Evolutionary conservation across 2,113 vertebrate genomes (phyloP).

Genomic region (Ailurus styani): DNA sequence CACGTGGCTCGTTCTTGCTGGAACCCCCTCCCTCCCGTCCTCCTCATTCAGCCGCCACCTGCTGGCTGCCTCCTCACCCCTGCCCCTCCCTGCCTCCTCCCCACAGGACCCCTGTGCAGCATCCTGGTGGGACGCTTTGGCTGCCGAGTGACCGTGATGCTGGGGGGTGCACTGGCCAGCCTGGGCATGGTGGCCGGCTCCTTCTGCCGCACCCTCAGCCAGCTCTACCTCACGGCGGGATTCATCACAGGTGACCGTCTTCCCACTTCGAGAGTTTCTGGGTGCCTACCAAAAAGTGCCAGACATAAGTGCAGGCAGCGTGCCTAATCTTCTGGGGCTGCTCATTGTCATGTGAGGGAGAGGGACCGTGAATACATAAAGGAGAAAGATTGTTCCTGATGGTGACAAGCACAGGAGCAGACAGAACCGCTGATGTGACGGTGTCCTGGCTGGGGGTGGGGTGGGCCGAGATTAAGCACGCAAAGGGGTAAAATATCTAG

Average conservation of each 20-base stretch:
- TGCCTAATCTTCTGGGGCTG: background rate
- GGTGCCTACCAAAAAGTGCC: background rate
- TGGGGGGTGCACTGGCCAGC: constrained; percentile 91
- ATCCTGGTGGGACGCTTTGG: constrained; percentile 89
- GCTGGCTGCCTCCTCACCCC: background rate
- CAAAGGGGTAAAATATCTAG: background rate
- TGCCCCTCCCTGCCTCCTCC: background rate
- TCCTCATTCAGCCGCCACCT: background rate
- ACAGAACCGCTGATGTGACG: background rate
- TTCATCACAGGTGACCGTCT: constrained; percentile 88
- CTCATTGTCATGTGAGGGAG: background rate
- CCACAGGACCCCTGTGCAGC: constrained; percentile 92
- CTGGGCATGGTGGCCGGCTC: constrained; percentile 91
- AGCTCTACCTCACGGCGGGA: constrained; percentile 91
- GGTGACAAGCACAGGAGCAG: background rate
- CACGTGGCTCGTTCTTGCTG: background rate
- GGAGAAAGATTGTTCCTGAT: background rate
- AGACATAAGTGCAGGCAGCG: background rate
- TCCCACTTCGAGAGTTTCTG: background rate
- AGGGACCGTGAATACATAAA: background rate
- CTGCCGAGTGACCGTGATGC: constrained; percentile 88
- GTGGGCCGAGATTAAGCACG: background rate
- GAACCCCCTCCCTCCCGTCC: background rate
- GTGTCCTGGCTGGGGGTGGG: background rate
- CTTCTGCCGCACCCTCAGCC: constrained; percentile 86